Evolutionary conservation across 2,797 vertebrate genomes (phyloP).

Genomic region (Neosilurus mollespiculum): DNA sequence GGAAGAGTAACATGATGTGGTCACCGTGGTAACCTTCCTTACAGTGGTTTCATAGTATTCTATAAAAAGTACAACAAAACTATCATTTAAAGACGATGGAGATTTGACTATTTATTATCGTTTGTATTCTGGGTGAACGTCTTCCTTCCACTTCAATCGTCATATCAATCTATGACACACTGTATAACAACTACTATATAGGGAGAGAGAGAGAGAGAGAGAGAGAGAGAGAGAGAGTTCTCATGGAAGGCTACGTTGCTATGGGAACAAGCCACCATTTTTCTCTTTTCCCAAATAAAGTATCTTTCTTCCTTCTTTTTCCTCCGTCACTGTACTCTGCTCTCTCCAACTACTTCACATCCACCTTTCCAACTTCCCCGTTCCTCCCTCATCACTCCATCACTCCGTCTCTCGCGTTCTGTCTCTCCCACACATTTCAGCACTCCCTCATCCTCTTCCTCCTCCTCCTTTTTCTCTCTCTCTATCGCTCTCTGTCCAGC

Average conservation of each 20-base stretch:
- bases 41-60: background rate
- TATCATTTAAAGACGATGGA: background rate
- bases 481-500: conserved; percentile 39
- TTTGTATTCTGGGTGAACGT: background rate
- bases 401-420: conserved; percentile 49
- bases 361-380: conserved; percentile 22
- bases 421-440: conserved; percentile 55
- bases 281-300: conserved; percentile 77
- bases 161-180: conserved; percentile 42
- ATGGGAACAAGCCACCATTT: conserved; percentile 83
- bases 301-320: conserved; percentile 68
- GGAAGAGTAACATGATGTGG: background rate
- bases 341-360: conserved; percentile 42
- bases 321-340: conserved; percentile 36
- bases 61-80: background rate
- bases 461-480: conserved; percentile 23
- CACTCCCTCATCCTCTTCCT: conserved; percentile 31
- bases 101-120: background rate
- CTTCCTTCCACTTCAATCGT: conserved; percentile 34
- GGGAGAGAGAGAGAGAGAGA: conserved; percentile 64
- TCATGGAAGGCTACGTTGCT: conserved; percentile 83
- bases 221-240: conserved; percentile 73
- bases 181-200: conserved; percentile 52
- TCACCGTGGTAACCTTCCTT: conserved; percentile 6
- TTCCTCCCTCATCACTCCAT: conserved; percentile 32